Evolutionary conservation across 2,888 invertebrate genomes (phyloP).

Genomic region (Cryptus viduatorius): DNA sequence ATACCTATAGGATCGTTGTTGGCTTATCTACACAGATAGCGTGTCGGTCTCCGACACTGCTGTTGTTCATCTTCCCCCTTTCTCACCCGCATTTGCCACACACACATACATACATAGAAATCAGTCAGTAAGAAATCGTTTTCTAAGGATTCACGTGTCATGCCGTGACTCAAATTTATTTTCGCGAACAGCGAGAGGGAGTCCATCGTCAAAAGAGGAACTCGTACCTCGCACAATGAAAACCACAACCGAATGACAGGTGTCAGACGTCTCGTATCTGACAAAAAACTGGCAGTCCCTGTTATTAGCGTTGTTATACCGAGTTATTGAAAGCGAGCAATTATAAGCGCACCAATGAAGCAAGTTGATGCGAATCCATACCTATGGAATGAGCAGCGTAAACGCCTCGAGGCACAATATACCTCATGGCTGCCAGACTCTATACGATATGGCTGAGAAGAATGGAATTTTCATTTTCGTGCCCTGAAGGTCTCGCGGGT

Average conservation of each 20-base stretch:
- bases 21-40: constrained; percentile 8
- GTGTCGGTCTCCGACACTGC: constrained; percentile 5
- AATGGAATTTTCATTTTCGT: constrained; percentile 56
- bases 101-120: neutral
- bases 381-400: neutral
- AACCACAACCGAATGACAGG: constrained; percentile 28
- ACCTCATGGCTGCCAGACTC: constrained; percentile 8
- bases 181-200: constrained; percentile 5
- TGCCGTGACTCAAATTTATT: constrained; percentile 44
- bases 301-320: constrained; percentile 1
- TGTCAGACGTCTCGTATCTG: neutral
- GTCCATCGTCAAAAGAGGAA: constrained; percentile 1
- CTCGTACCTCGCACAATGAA: neutral
- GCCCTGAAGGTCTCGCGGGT: constrained; percentile 28
- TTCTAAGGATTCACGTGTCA: constrained; percentile 46
- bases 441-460: constrained; percentile 7
- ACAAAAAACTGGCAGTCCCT: neutral
- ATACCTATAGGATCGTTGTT: neutral
- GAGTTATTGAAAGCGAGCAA: constrained; percentile 11
- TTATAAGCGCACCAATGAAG: neutral
- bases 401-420: neutral
- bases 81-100: neutral
- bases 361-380: neutral
- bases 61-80: constrained; percentile 30
- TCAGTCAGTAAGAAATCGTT: constrained; percentile 30